A percentile compares a stretch with the other conserved stretches of the same genome.
phyloP scores from a whole-genome alignment of 2,797 vertebrate genomes.

The Eurystomus glaucurus region DNA sequence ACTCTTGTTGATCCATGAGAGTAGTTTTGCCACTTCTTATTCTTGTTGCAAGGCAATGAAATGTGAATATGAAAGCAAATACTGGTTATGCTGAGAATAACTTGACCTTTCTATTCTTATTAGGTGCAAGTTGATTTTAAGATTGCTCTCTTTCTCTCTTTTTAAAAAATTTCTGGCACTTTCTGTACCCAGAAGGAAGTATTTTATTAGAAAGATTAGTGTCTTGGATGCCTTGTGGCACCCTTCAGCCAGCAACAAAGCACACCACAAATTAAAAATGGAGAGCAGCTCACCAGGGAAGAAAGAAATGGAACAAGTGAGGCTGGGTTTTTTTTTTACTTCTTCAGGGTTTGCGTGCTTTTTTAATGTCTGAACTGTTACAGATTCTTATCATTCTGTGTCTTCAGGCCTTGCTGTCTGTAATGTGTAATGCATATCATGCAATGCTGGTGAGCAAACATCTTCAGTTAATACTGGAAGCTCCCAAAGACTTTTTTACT shows the following conservation, averaged over 20 bases:
- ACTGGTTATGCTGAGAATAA: conserved; percentile 10
- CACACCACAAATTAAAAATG: conserved; percentile 48
- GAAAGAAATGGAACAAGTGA: conserved; percentile 30
- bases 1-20: not conserved
- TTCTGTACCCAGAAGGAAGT: conserved; percentile 40
- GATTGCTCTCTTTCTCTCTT: not conserved
- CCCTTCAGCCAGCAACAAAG: conserved; percentile 26
- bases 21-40: conserved; percentile 52
- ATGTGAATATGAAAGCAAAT: conserved; percentile 69
- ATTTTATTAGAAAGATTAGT: conserved; percentile 61
- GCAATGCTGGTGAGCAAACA: not conserved
- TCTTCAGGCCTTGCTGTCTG: conserved; percentile 51
- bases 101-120: conserved; percentile 64
- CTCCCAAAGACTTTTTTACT: not conserved
- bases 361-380: conserved; percentile 30
- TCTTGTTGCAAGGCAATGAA: conserved; percentile 54
- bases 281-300: not conserved
- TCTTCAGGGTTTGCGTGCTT: not conserved
- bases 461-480: not conserved
- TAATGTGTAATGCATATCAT: conserved; percentile 2
- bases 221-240: conserved; percentile 1
- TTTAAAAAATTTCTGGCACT: not conserved
- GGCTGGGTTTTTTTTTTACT: not conserved
- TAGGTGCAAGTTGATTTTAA: conserved; percentile 44
- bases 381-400: not conserved